Evolutionary conservation across 2,888 invertebrate genomes (phyloP).

Genomic region (Lottia gigantea): DNA sequence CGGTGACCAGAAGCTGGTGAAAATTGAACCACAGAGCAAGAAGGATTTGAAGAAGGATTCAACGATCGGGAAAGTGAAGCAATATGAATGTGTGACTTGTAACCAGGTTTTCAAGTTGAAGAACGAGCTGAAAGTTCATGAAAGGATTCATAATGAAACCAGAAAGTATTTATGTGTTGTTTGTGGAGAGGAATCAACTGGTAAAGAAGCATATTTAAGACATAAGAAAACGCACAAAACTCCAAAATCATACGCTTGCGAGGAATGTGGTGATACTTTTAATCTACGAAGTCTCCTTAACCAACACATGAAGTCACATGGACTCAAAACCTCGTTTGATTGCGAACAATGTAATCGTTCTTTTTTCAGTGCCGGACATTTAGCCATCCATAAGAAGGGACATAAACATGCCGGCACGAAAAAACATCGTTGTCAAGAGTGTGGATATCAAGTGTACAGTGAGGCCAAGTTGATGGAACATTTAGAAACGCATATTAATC

Average conservation of each 20-base stretch:
- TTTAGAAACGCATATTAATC: neutral
- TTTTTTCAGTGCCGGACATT: constrained; percentile 1
- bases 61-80: too few species aligned
- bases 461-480: neutral
- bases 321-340: neutral
- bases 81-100: neutral
- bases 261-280: neutral
- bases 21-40: neutral
- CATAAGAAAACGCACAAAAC: neutral
- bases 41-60: neutral
- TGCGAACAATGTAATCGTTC: neutral
- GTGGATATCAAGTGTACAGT: neutral
- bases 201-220: neutral
- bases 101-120: neutral
- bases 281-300: neutral
- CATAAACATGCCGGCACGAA: neutral
- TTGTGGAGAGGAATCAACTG: neutral
- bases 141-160: neutral
- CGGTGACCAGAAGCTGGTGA: neutral
- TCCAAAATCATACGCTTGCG: neutral
- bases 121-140: neutral
- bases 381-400: neutral
- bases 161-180: neutral
- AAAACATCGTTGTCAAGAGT: neutral
- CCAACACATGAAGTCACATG: neutral